Conservation (phyloP, 2,797 vertebrate genomes). For the Denticeps clupeoides region DNA sequence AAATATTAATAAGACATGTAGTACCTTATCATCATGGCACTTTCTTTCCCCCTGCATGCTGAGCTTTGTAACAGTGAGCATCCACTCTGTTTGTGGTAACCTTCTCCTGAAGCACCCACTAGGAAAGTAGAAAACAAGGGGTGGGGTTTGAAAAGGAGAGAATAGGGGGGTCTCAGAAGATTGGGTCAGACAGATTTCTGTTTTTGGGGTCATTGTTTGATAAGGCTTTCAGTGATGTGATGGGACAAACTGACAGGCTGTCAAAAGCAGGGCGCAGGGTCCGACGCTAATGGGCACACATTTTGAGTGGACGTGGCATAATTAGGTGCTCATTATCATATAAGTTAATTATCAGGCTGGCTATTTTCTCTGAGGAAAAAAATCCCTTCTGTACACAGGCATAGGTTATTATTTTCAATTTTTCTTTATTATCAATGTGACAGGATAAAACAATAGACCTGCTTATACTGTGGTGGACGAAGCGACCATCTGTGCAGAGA, state of each 20-base stretch:
- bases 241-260: slow-evolving; percentile 61
- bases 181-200: slow-evolving; percentile 30
- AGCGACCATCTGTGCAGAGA: slow-evolving; percentile 62
- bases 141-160: background rate
- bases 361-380: slow-evolving; percentile 66
- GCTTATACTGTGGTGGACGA: slow-evolving; percentile 46
- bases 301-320: slow-evolving; percentile 42
- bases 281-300: slow-evolving; percentile 35
- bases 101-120: too few relatives aligned
- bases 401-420: slow-evolving; percentile 32
- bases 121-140: background rate
- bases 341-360: slow-evolving; percentile 62
- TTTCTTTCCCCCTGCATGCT: too few relatives aligned
- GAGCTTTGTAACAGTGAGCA: too few relatives aligned
- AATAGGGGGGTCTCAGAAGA: background rate
- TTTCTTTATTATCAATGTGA: slow-evolving; percentile 50
- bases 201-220: slow-evolving; percentile 60
- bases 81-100: too few relatives aligned
- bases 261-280: slow-evolving; percentile 63
- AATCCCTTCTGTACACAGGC: slow-evolving; percentile 64
- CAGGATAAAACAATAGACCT: slow-evolving; percentile 57
- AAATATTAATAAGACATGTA: too few relatives aligned
- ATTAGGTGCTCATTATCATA: slow-evolving; percentile 67
- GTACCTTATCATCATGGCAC: too few relatives aligned
- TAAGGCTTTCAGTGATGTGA: slow-evolving; percentile 57